Evolutionary conservation across 2,113 vertebrate species (phyloP).

Genomic region (Epinephelus fuscoguttatus): DNA sequence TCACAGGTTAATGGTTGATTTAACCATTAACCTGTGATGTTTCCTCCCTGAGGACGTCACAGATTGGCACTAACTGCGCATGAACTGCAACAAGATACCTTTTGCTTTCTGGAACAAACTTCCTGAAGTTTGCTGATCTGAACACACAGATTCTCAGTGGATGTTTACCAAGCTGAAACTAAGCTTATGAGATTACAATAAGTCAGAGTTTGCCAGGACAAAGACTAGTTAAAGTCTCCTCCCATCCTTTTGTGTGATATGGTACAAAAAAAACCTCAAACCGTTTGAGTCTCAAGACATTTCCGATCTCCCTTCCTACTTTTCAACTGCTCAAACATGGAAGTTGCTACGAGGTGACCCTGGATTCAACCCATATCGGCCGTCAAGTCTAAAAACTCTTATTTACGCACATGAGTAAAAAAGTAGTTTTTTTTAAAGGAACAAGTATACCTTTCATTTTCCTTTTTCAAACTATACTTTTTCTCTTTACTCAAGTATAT

Average conservation of each 20-base stretch:
- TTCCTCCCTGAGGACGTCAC: background rate
- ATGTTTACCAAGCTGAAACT: conserved; percentile 6
- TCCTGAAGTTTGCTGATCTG: background rate
- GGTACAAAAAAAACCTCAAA: background rate
- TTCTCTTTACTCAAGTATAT: no score
- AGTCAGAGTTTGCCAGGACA: background rate
- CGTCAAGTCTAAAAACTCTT: background rate
- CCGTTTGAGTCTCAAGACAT: background rate
- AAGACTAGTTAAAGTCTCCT: background rate
- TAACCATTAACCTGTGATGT: background rate
- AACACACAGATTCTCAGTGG: background rate
- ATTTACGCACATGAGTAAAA: no score
- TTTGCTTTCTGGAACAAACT: background rate
- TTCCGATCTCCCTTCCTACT: background rate
- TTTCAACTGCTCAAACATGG: background rate
- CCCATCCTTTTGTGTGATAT: background rate
- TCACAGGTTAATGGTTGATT: no score
- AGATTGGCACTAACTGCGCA: background rate
- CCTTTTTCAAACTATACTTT: no score
- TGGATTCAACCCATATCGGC: background rate
- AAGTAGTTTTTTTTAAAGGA: no score
- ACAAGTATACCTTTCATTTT: no score
- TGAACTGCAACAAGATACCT: background rate
- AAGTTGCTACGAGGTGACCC: background rate
- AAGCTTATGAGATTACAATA: background rate